Conservation (phyloP, 2,888 invertebrate genomes). For the Ennomos quercinarius region DNA sequence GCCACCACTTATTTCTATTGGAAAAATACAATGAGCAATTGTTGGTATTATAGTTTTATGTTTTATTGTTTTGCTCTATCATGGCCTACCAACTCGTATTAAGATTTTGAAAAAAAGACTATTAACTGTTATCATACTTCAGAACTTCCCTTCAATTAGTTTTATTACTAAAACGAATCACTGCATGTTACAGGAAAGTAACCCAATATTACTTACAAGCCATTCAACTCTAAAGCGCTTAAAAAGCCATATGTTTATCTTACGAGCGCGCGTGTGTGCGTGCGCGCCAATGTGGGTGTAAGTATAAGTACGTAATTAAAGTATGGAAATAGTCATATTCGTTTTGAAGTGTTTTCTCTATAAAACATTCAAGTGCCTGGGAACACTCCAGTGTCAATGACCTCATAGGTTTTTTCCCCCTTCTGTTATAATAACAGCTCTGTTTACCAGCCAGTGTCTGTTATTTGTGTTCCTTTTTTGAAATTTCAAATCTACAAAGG, state of each 20-base stretch:
- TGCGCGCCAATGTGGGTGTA: constrained; percentile 64
- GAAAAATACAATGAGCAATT: constrained; percentile 71
- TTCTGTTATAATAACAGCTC: constrained; percentile 75
- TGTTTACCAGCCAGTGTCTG: constrained; percentile 71
- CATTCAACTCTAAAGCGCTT: constrained; percentile 58
- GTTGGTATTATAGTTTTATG: constrained; percentile 50
- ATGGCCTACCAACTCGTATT: not conserved
- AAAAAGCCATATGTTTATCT: constrained; percentile 79
- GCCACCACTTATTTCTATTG: constrained; percentile 64
- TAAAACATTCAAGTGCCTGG: constrained; percentile 82
- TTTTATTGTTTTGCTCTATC: constrained; percentile 41
- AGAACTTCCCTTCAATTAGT: constrained; percentile 26
- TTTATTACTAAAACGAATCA: constrained; percentile 25
- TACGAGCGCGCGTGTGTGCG: constrained; percentile 62
- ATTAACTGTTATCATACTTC: not conserved
- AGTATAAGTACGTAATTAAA: constrained; percentile 72
- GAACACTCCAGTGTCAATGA: constrained; percentile 75
- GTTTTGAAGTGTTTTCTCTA: constrained; percentile 85
- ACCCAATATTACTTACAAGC: constrained; percentile 62
- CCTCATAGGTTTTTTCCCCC: constrained; percentile 68
- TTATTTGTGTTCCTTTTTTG: constrained; percentile 55
- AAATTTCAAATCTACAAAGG: constrained; percentile 50
- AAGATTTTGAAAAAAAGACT: too few species aligned
- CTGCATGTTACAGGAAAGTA: constrained; percentile 56
- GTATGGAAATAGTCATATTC: constrained; percentile 84